Evolutionary conservation across 2,113 vertebrate species (phyloP).

Genomic region (Chunga burmeisteri): DNA sequence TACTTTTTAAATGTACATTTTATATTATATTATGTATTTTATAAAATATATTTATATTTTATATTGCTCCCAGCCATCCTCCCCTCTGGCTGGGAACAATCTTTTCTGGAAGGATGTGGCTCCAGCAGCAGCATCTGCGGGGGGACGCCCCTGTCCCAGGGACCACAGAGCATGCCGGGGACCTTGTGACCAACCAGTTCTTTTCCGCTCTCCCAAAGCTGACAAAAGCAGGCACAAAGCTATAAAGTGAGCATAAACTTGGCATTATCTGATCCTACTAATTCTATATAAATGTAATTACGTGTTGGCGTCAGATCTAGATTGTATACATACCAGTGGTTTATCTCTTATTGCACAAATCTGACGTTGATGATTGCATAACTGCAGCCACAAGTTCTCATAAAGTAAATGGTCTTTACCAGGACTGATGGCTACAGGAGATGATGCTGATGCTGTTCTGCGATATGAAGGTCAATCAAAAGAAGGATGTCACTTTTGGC

Average conservation of each 20-base stretch:
- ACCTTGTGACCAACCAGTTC: fast-evolving
- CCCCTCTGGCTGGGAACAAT: neutral
- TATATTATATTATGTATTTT: neutral
- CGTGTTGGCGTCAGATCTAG: neutral
- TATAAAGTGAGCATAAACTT: neutral
- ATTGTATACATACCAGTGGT: neutral
- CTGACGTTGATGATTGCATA: neutral
- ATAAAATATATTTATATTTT: neutral
- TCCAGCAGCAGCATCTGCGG: neutral
- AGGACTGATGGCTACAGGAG: neutral
- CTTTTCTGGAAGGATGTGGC: neutral
- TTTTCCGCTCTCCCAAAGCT: neutral
- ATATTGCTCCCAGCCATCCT: neutral
- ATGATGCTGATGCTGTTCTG: neutral
- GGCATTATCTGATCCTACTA: neutral
- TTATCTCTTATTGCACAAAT: neutral
- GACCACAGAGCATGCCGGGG: fast-evolving
- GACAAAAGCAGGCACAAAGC: neutral
- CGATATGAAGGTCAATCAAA: neutral
- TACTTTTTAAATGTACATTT: neutral
- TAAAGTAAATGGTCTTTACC: neutral
- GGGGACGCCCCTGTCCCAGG: neutral
- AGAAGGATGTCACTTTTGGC: neutral
- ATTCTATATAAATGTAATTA: neutral
- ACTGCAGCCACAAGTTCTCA: neutral